These are phyloP conservation scores for Arvicanthis niloticus DNA, from an alignment of 2,113 vertebrate genomes.

Conservation along the genomic window DNA sequence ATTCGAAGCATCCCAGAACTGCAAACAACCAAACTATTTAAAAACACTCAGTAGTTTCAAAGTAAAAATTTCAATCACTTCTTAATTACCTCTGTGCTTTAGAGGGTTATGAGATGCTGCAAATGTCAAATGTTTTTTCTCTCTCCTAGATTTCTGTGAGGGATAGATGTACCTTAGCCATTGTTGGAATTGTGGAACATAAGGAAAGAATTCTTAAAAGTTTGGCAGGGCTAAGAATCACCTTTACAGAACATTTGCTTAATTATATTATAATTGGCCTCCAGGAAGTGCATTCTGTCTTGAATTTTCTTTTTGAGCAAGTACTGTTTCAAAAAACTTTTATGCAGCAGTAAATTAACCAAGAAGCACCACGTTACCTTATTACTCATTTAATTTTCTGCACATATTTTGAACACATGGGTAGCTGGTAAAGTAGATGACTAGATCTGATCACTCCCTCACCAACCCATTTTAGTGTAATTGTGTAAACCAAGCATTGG, in stretches of 20 bases:
- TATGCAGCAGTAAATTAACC: not conserved
- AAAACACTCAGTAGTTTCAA: constrained; percentile 50
- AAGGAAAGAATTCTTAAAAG: constrained; percentile 54
- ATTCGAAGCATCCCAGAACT: not conserved
- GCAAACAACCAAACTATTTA: constrained; percentile 60
- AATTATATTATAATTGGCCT: constrained; percentile 60
- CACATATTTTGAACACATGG: not conserved
- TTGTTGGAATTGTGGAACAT: not conserved
- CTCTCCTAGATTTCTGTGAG: constrained; percentile 48
- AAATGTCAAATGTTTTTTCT: constrained; percentile 53
- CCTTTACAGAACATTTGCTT: constrained; percentile 43
- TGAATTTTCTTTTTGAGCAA: constrained; percentile 63
- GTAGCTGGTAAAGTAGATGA: not conserved
- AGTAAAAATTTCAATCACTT: constrained; percentile 54
- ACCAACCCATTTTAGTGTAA: not conserved
- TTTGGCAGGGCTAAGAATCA: constrained; percentile 44
- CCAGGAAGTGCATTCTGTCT: constrained; percentile 56
- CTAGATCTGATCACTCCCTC: not conserved
- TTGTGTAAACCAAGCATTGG: not conserved
- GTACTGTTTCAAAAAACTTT: constrained; percentile 7
- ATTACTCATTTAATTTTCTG: not conserved
- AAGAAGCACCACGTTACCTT: not conserved
- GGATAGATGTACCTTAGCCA: not conserved
- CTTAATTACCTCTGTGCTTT: constrained; percentile 68
- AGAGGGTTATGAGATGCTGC: not conserved